Conservation (phyloP, 2,797 vertebrate genomes). For the Anguilla marmorata region DNA sequence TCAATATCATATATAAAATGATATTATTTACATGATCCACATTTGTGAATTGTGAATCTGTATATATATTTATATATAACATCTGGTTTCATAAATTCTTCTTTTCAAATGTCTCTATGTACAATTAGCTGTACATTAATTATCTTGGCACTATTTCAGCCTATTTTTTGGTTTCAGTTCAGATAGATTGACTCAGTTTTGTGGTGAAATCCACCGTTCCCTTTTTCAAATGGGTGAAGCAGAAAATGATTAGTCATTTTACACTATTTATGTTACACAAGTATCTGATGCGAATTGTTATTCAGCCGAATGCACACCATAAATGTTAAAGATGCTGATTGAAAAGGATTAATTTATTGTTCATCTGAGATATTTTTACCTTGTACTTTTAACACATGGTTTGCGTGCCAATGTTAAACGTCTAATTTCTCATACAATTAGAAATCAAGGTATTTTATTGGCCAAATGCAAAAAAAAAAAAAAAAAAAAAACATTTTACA, state of each 20-base stretch:
- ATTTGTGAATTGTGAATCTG: background rate
- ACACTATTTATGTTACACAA: background rate
- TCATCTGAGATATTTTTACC: conserved; percentile 33
- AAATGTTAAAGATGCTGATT: conserved; percentile 47
- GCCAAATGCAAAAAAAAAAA: conserved; percentile 9
- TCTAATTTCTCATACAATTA: background rate
- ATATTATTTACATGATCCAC: background rate
- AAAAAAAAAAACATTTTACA: background rate
- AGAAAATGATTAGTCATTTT: background rate
- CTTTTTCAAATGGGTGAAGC: background rate
- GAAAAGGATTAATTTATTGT: conserved; percentile 53
- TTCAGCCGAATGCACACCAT: conserved; percentile 38
- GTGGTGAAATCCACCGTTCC: background rate
- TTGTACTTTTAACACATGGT: background rate
- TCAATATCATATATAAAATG: background rate
- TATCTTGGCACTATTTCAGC: background rate
- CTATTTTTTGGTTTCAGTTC: background rate
- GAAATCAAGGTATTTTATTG: background rate
- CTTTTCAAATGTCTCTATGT: background rate
- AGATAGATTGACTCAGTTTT: background rate
- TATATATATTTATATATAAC: background rate
- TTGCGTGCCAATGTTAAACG: background rate
- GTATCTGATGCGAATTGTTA: background rate
- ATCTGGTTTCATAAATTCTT: background rate
- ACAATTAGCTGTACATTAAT: background rate